Percentiles rank a stretch among this genome's conserved stretches.
phyloP scores from a whole-genome alignment of 2,113 vertebrate genomes.

The Platysteira castanea region DNA sequence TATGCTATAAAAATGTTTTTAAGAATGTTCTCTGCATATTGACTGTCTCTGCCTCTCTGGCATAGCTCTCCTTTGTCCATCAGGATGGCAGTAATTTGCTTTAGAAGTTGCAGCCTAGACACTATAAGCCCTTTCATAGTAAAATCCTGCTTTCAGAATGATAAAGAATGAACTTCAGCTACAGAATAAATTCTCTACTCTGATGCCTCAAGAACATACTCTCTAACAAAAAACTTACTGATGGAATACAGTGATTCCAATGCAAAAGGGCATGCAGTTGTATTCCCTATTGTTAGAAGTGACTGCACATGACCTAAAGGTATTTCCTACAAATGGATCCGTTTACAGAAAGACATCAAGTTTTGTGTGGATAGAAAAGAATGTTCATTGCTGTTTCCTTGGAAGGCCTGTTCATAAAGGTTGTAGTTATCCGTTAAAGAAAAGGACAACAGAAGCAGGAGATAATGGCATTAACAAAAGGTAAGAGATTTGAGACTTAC shows the following conservation, averaged over 20 bases:
- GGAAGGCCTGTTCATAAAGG: not conserved
- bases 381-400: not conserved
- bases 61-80: not conserved
- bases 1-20: not conserved
- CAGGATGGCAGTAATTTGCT: not conserved
- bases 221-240: not conserved
- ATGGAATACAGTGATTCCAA: not conserved
- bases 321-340: not conserved
- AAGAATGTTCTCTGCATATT: not conserved
- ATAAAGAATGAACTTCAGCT: not conserved
- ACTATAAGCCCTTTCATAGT: not conserved
- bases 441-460: not conserved
- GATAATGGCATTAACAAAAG: not conserved
- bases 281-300: not conserved
- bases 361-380: not conserved
- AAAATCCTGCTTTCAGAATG: not conserved
- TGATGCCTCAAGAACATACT: not conserved
- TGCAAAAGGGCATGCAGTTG: not conserved
- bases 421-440: not conserved
- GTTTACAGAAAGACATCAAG: not conserved
- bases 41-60: not conserved
- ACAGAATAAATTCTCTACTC: not conserved
- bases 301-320: not conserved
- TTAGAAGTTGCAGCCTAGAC: not conserved
- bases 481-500: not conserved